Evolutionary conservation across 1,140 invertebrate genomes (phyloP).

Genomic region (Cotesia glomerata): DNA sequence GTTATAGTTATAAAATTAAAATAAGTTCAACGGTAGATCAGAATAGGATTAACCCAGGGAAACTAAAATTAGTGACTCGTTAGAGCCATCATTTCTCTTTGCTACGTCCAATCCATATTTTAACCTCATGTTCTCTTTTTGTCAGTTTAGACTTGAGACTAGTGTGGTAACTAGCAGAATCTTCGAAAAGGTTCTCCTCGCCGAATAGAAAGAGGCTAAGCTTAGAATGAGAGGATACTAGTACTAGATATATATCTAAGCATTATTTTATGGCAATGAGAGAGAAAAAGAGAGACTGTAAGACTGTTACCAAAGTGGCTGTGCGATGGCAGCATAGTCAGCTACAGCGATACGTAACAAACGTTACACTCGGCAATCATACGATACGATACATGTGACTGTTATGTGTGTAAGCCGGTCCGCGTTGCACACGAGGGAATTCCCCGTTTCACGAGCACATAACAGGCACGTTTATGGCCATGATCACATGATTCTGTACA

Average conservation of each 20-base stretch:
- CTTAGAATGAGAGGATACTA: neutral
- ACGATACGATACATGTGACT: constrained; percentile 41
- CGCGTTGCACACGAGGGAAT: constrained; percentile 18
- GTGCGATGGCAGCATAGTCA: constrained; percentile 51
- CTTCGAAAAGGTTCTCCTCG: neutral
- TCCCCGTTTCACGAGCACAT: constrained; percentile 62
- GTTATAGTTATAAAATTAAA: neutral
- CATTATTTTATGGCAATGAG: constrained; percentile 11
- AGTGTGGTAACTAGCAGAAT: neutral
- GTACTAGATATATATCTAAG: neutral
- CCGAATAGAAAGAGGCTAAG: no score
- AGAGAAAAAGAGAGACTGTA: constrained; percentile 25
- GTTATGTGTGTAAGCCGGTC: constrained; percentile 12
- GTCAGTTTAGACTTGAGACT: neutral
- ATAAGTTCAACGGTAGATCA: constrained; percentile 17
- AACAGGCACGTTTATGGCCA: constrained; percentile 63
- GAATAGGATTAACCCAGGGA: constrained; percentile 9
- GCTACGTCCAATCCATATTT: neutral
- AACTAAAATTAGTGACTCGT: constrained; percentile 17
- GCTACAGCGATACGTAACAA: constrained; percentile 54
- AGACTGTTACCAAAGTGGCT: constrained; percentile 26
- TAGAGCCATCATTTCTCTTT: constrained; percentile 1
- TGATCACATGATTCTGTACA: constrained; percentile 62
- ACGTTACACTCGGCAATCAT: constrained; percentile 61
- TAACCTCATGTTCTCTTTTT: neutral